These are phyloP conservation scores for Invenusta paracnida DNA, from an alignment of 2,888 invertebrate species.

Conservation along the genomic window DNA sequence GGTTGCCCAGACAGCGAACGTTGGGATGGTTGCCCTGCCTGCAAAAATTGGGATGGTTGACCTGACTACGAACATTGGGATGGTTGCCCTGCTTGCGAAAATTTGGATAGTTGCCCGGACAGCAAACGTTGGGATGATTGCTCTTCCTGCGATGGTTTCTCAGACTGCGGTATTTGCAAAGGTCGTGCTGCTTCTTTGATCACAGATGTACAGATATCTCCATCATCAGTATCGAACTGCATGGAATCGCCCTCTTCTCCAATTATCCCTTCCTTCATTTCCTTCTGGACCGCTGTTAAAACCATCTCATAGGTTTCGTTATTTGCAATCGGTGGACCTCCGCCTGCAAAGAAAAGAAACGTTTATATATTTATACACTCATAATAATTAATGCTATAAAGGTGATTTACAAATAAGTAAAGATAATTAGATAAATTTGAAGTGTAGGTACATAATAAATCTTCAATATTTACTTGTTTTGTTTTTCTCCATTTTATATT, in stretches of 20 bases:
- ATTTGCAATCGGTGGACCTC: neutral
- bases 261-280: slow-evolving; percentile 13
- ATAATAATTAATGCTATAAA: neutral
- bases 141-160: neutral
- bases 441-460: slow-evolving; percentile 27
- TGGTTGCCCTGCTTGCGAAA: neutral
- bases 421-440: neutral
- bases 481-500: slow-evolving; percentile 19
- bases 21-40: neutral
- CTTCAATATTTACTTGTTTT: neutral
- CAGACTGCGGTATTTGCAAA: neutral
- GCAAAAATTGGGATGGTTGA: neutral
- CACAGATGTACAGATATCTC: neutral
- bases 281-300: neutral
- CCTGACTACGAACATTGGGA: neutral
- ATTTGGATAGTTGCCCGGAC: neutral
- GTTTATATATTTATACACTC: neutral
- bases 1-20: neutral
- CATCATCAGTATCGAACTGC: neutral
- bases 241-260: neutral
- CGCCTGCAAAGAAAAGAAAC: slow-evolving; percentile 24
- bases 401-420: neutral
- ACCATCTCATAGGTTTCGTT: slow-evolving; percentile 3
- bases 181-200: neutral
- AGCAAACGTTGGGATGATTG: neutral